Base-by-base conservation (phyloP, 2,888 invertebrate species). In the Polydrusus tereticollis region DNA sequence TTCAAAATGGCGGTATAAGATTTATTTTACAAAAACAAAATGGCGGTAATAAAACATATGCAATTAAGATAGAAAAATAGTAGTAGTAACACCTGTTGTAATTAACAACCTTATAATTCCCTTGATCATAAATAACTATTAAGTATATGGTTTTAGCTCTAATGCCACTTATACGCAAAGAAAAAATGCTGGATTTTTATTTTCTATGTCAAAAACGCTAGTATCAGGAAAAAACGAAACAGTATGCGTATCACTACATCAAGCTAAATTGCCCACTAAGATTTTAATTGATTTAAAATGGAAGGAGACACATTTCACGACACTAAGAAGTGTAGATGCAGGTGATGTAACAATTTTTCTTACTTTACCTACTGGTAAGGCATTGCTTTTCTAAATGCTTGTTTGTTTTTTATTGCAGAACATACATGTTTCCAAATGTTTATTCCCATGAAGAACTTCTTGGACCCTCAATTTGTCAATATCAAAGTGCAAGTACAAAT, bases 171-270 rank as follows among this genome's bases (percentile, higher is more conserved):
- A 23, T 36, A 23, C 14, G 0, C 43, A n/a, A 4, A 66, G 23
- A 43, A 58, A 23, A 41, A 14, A 55, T 38, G 18, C 45, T 4
- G 83, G 83, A 43, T 85, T 83, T 76, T 58, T 85, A 12, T 82
- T 85, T 70, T 80, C 82, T 12, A 79, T 83, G 75, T 83, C 85
- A n/a, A 83, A 81, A 71, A 78, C 81, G 7, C 72, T 85, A 6
- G 74, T 81, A 50, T 78, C 83, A 16, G 85, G 84, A 2, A 78
- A 77, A 77, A 83, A 83, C 72, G 84, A 84, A 76, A 82, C 82
- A 7, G 83, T 83, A 8, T 85, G 85, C 77, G 60, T 84, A 21
- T 82, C 83, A 16, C 60, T 83, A 14, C 82, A 84, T 68, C 80
- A 82, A 29, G 76, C 79, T 41, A 64, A 50, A 3, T 57, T 79